phyloP scores from a whole-genome alignment of 1,140 invertebrate species.

The Drosophila sulfurigaster region DNA sequence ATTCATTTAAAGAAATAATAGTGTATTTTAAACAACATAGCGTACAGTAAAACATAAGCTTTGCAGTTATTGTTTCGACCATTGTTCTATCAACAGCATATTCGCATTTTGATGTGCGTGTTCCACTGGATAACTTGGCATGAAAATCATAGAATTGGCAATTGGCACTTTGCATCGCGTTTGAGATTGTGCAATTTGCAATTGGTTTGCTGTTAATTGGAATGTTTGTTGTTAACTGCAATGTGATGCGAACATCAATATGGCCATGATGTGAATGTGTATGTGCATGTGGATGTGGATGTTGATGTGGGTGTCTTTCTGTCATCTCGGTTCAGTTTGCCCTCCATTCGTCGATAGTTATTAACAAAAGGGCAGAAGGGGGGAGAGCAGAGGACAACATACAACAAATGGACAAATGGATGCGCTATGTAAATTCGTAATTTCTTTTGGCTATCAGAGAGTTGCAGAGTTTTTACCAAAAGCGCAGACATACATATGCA shows the following conservation, averaged over 20 bases:
- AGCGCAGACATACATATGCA: not conserved
- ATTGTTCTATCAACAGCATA: too few relatives aligned
- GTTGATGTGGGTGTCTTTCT: not conserved
- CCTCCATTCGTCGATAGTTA: conserved; percentile 25
- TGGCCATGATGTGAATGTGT: not conserved
- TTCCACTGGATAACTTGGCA: not conserved
- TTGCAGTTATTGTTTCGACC: too few relatives aligned
- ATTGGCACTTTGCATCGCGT: not conserved
- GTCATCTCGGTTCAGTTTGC: not conserved
- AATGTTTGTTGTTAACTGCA: conserved; percentile 28
- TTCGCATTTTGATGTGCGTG: too few relatives aligned
- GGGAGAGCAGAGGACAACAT: not conserved
- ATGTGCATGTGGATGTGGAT: not conserved
- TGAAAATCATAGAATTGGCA: not conserved
- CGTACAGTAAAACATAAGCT: too few relatives aligned
- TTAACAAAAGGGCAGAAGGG: conserved; percentile 32
- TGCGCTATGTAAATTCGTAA: conserved; percentile 40
- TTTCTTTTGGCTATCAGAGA: conserved; percentile 33
- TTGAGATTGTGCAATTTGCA: conserved; percentile 7
- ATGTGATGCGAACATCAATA: not conserved
- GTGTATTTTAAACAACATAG: too few relatives aligned
- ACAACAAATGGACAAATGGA: conserved; percentile 15
- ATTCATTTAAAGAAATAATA: too few relatives aligned
- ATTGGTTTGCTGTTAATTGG: conserved; percentile 42
- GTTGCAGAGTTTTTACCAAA: conserved; percentile 5